phyloP scores from a whole-genome alignment of 1,140 invertebrate genomes.

The Phymorhynchus buccinoides region DNA sequence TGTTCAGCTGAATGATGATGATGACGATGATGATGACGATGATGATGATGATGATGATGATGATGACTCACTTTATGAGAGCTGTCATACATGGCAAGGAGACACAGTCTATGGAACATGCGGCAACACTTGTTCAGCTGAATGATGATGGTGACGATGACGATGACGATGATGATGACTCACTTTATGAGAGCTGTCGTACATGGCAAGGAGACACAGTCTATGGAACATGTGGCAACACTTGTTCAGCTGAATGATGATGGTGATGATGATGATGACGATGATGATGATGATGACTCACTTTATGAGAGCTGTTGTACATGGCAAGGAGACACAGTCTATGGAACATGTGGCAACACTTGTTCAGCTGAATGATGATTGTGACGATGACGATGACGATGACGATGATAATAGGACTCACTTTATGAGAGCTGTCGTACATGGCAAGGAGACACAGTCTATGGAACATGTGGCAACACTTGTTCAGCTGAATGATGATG shows the following conservation, averaged over 20 bases:
- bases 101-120: conserved; percentile 83
- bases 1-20: conserved; percentile 80
- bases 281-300: not conserved
- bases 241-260: conserved; percentile 80
- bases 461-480: conserved; percentile 86
- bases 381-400: too few relatives aligned
- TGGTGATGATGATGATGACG: too few relatives aligned
- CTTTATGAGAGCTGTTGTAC: conserved; percentile 59
- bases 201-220: conserved; percentile 81
- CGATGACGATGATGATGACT: too few relatives aligned
- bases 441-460: conserved; percentile 82
- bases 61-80: not conserved
- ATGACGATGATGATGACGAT: too few relatives aligned
- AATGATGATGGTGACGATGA: too few relatives aligned
- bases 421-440: conserved; percentile 60
- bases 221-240: conserved; percentile 87
- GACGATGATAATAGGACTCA: too few relatives aligned
- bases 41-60: not conserved
- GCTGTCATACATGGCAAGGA: not conserved
- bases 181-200: conserved; percentile 56
- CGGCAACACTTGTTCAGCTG: conserved; percentile 84
- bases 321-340: conserved; percentile 82
- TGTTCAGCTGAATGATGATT: conserved; percentile 80
- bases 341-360: conserved; percentile 86
- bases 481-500: conserved; percentile 80